Conservation (phyloP, 2,113 vertebrate genomes). For the Procavia capensis region DNA sequence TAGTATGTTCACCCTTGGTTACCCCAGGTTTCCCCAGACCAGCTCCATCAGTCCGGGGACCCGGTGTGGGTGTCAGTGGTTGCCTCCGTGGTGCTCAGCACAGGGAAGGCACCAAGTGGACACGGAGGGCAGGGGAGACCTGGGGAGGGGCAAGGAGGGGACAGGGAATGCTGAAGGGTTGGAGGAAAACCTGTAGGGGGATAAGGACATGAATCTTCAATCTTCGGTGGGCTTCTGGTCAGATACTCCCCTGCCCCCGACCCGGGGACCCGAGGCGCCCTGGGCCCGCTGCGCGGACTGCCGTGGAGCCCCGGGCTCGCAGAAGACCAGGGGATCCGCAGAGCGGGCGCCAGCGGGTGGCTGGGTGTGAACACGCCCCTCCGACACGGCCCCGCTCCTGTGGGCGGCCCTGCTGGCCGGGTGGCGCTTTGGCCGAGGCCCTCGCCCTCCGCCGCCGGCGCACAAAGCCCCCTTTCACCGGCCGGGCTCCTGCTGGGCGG, state of each 20-base stretch:
- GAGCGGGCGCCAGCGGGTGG: background rate
- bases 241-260: background rate
- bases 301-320: background rate
- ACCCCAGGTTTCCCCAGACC: background rate
- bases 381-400: background rate
- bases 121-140: background rate
- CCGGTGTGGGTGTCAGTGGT: background rate
- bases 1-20: background rate
- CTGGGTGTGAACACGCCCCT: background rate
- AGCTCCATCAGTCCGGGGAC: background rate
- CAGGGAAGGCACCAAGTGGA: background rate
- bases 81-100: background rate
- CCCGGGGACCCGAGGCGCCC: background rate
- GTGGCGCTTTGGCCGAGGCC: background rate
- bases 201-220: background rate
- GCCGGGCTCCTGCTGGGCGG: background rate
- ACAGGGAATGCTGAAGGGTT: background rate
- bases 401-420: background rate
- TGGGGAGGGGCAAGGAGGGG: background rate
- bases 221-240: background rate
- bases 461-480: conserved; percentile 72
- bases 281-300: background rate
- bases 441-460: background rate
- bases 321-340: background rate
- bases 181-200: background rate